Base-by-base conservation (phyloP, 2,113 vertebrate genomes). In the Siniperca knerii region DNA sequence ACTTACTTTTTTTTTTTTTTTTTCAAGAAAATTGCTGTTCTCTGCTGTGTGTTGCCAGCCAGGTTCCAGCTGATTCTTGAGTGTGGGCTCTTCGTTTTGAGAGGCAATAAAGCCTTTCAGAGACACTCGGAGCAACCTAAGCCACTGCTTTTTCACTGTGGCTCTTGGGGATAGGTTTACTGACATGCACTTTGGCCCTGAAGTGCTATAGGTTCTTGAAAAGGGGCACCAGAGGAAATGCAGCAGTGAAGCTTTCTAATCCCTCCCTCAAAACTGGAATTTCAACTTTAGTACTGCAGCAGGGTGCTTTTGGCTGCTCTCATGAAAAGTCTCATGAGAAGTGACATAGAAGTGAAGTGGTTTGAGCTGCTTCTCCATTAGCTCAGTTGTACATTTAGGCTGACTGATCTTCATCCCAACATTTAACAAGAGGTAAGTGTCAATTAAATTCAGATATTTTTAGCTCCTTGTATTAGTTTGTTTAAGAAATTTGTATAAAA, bases 131-230 rank as follows among this genome's bases (percentile, higher is more conserved):
- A 83, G 84, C 67, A 82, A 79, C 85, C 80, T 86, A 66, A 85
- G 81, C 82, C 73, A 29, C 57, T 80, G 83, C 82, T 82, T 86
- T 87, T 87, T 88, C 58, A 54, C 70, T 52, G 54, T 35, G 81
- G 64, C 75, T 73, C 66, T 66, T 74, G 50, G 68, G 87, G 85
- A 93, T 94, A 87, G 91, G 72, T 88, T 95, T 95, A 92, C 95
- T 71, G 76, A 18, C 84, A 76, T 87, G 80, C 65, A 75, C 85
- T 67, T 55, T 86, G 82, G 83, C 88, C 76, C 77, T 64, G 55
- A 79, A 81, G 44, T 78, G 61, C 66, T 62, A 86, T 87, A 85
- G 89, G 84, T 77, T 88, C 77, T 74, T 88, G 62, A 90, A 91
- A 83, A 85, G 54, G 82, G 68, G 76, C 77, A 66, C 77, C 33